phyloP scores from a whole-genome alignment of 2,797 vertebrate species.

The Philypnodon macrostomus region DNA sequence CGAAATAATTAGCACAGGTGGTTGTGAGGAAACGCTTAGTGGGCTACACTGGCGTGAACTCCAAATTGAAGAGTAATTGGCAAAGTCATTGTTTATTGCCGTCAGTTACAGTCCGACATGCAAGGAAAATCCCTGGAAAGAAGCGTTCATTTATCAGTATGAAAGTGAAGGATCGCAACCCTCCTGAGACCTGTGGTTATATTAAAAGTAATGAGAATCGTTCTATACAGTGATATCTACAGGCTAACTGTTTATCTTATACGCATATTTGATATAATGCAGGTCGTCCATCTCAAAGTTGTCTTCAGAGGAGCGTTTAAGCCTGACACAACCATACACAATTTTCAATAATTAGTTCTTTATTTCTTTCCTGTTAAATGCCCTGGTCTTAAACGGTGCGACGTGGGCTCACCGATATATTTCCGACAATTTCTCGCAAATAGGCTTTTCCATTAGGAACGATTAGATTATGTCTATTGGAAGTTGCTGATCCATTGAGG shows the following conservation, averaged over 20 bases:
- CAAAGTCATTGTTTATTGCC: conserved; percentile 86
- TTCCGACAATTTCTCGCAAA: conserved; percentile 76
- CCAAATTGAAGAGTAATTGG: conserved; percentile 89
- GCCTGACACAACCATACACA: conserved; percentile 16
- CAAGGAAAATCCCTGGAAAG: conserved; percentile 36
- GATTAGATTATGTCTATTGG: conserved; percentile 95
- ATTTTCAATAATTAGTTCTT: conserved; percentile 34
- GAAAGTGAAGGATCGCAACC: conserved; percentile 43
- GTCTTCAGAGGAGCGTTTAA: not conserved
- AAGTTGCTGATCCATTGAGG: conserved; percentile 93
- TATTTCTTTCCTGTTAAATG: conserved; percentile 48
- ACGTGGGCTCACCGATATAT: conserved; percentile 61
- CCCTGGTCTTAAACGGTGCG: conserved; percentile 43
- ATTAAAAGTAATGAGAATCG: conserved; percentile 46
- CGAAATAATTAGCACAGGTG: conserved; percentile 91
- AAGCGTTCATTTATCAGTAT: conserved; percentile 46
- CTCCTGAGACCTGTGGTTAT: conserved; percentile 35
- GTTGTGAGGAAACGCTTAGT: conserved; percentile 93
- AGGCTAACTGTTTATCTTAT: too few species aligned
- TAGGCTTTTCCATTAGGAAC: conserved; percentile 87
- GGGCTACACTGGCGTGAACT: conserved; percentile 88
- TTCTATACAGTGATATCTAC: conserved; percentile 38
- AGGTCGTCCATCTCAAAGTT: not conserved
- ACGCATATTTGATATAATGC: too few species aligned
- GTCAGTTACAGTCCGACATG: conserved; percentile 76